These are phyloP conservation scores for Uria aalge DNA, from an alignment of 2,113 vertebrate species.

Conservation along the genomic window DNA sequence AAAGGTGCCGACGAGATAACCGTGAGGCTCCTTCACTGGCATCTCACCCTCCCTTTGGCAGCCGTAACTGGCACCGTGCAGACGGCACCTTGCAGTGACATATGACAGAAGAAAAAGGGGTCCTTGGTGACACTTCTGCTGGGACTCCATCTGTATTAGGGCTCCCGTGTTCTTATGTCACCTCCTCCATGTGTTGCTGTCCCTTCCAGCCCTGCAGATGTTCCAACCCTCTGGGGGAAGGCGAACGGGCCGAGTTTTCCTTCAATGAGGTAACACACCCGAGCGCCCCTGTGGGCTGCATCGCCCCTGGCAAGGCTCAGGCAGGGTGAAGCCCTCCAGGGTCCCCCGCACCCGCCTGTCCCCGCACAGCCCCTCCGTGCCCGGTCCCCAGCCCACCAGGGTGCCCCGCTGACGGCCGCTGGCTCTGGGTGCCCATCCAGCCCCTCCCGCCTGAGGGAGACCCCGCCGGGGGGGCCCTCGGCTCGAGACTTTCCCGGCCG, in stretches of 20 bases:
- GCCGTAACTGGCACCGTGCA: neutral
- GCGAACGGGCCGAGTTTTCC: neutral
- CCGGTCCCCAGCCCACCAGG: neutral
- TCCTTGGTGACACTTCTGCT: accelerated
- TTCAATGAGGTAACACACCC: accelerated
- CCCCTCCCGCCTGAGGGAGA: too few species aligned
- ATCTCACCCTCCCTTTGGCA: neutral
- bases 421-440: too few species aligned
- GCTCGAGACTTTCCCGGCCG: neutral
- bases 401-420: accelerated
- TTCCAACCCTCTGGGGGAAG: too few species aligned
- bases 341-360: neutral
- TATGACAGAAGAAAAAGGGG: neutral
- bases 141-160: accelerated
- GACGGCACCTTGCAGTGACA: neutral
- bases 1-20: neutral
- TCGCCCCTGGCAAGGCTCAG: neutral
- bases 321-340: accelerated
- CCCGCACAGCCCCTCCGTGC: too few species aligned
- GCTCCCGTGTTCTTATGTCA: accelerated
- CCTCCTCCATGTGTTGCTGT: accelerated
- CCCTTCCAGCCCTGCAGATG: neutral
- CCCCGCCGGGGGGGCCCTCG: neutral
- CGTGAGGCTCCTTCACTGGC: too few species aligned
- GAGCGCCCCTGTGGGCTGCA: accelerated